Conservation (phyloP, 2,888 invertebrate genomes). For the Scaptomyza caliginosa region DNA sequence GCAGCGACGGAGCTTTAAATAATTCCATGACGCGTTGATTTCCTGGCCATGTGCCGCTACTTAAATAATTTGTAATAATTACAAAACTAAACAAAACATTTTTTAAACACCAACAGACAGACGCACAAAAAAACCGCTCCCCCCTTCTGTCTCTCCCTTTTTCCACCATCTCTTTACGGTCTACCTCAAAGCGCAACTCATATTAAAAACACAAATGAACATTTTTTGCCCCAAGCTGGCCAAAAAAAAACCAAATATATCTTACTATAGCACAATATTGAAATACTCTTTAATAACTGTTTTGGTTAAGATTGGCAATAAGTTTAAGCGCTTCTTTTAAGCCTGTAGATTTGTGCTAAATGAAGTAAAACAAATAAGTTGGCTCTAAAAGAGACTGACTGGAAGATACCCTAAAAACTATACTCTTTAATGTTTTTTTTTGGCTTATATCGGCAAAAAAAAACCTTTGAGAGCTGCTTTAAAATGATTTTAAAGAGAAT, state of each 20-base stretch:
- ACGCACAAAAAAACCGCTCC: conserved; percentile 12
- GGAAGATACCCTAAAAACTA: no score
- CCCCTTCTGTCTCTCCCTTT: no score
- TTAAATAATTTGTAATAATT: conserved; percentile 49
- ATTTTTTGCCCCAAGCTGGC: conserved; percentile 30
- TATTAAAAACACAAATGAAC: conserved; percentile 24
- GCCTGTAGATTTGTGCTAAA: no score
- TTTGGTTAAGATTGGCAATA: neutral
- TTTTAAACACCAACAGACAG: conserved; percentile 23
- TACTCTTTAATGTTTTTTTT: no score
- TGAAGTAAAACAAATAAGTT: no score
- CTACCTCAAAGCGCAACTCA: conserved; percentile 21
- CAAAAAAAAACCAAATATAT: conserved; percentile 28
- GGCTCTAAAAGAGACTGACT: no score
- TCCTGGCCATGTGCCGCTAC: conserved; percentile 36
- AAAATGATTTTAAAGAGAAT: no score
- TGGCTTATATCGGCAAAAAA: no score
- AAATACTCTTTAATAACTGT: neutral
- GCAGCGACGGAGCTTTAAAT: conserved; percentile 11
- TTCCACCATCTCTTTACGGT: no score
- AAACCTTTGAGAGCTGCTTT: no score
- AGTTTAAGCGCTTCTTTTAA: no score
- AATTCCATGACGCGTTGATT: conserved; percentile 42
- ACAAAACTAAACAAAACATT: conserved; percentile 50
- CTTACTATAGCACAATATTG: neutral